These are phyloP conservation scores for Caenorhabditis japonica DNA, from an alignment of 2,888 invertebrate species.

Conservation along the genomic window DNA sequence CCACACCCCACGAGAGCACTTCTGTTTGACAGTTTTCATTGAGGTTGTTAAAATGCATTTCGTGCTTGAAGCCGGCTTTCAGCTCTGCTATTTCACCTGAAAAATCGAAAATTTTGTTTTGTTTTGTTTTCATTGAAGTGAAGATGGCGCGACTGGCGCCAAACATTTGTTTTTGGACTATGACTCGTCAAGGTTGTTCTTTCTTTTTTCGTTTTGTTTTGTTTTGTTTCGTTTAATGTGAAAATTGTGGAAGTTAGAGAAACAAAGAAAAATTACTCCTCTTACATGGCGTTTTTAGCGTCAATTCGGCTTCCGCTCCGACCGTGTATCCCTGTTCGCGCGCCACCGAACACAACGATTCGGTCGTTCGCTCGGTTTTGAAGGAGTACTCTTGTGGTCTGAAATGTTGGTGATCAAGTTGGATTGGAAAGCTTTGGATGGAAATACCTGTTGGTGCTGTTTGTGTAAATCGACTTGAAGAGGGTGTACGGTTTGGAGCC, in stretches of 20 bases:
- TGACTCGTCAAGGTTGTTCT: slow-evolving; percentile 31
- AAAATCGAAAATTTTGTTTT: slow-evolving; percentile 25
- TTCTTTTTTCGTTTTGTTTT: slow-evolving; percentile 16
- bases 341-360: slow-evolving; percentile 72
- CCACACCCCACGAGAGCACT: slow-evolving; percentile 79
- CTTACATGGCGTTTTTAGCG: slow-evolving; percentile 79
- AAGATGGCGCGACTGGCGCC: slow-evolving; percentile 10
- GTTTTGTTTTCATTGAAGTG: too few species aligned
- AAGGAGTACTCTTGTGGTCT: slow-evolving; percentile 77
- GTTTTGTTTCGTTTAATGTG: too few species aligned
- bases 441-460: slow-evolving; percentile 72
- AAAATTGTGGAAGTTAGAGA: too few species aligned
- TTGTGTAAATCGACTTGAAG: slow-evolving; percentile 77
- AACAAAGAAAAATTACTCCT: slow-evolving; percentile 28
- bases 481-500: slow-evolving; percentile 76
- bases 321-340: slow-evolving; percentile 77
- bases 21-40: slow-evolving; percentile 78
- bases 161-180: slow-evolving; percentile 36
- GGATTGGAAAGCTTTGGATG: background rate
- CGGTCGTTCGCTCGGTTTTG: slow-evolving; percentile 77
- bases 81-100: slow-evolving; percentile 78
- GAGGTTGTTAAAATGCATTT: slow-evolving; percentile 77
- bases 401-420: slow-evolving; percentile 46
- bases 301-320: slow-evolving; percentile 79
- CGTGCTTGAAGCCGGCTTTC: slow-evolving; percentile 78